Conservation (phyloP, 2,888 invertebrate species). For the Drosophila siamana region DNA sequence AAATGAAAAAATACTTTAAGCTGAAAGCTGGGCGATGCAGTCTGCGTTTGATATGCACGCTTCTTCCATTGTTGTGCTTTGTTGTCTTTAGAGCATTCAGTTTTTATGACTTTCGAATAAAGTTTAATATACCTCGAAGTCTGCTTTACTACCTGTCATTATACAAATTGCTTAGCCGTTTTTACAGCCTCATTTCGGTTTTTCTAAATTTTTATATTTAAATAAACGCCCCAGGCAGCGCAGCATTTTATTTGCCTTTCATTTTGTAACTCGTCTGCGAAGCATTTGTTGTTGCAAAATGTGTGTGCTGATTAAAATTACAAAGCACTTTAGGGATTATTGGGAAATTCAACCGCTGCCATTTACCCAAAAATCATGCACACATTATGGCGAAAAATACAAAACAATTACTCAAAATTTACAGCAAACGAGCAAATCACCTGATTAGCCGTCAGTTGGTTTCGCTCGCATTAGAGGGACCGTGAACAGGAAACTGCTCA, state of each 20-base stretch:
- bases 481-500: background rate
- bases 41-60: constrained; percentile 16
- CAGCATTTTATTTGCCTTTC: constrained; percentile 42
- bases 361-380: constrained; percentile 31
- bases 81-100: constrained; percentile 11
- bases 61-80: constrained; percentile 24
- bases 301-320: constrained; percentile 11
- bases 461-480: no score
- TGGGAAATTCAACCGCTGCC: constrained; percentile 15
- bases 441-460: constrained; percentile 52
- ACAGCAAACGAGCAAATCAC: constrained; percentile 52
- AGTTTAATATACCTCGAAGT: constrained; percentile 34
- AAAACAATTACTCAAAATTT: constrained; percentile 9
- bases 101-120: constrained; percentile 48
- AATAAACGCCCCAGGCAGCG: background rate
- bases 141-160: constrained; percentile 47
- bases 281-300: constrained; percentile 23
- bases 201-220: constrained; percentile 28
- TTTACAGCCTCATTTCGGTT: constrained; percentile 15
- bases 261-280: constrained; percentile 42
- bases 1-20: constrained; percentile 7
- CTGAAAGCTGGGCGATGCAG: constrained; percentile 17
- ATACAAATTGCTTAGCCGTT: constrained; percentile 18
- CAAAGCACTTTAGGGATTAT: constrained; percentile 13
- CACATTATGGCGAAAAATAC: background rate